These are phyloP conservation scores for Rhabdomys dilectus DNA, from an alignment of 2,113 vertebrate species.

Conservation along the genomic window DNA sequence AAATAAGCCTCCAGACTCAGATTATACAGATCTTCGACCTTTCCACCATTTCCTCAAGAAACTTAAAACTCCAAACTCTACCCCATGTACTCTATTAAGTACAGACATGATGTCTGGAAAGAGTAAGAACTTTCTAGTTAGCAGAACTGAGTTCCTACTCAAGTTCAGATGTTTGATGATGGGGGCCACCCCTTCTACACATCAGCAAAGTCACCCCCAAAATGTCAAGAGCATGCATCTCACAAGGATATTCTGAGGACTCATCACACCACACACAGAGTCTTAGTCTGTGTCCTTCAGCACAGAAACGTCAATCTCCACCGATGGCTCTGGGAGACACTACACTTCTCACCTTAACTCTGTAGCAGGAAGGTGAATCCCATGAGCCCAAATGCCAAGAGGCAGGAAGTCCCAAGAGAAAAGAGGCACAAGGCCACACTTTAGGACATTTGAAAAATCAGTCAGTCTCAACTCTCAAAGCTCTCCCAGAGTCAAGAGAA, in stretches of 20 bases:
- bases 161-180: neutral
- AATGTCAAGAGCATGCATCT: neutral
- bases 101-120: neutral
- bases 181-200: neutral
- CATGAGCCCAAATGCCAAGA: neutral
- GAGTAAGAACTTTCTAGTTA: neutral
- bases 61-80: neutral
- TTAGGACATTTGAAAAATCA: neutral
- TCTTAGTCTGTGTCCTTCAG: neutral
- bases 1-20: conserved; percentile 9
- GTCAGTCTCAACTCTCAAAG: neutral
- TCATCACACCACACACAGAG: neutral
- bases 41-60: neutral
- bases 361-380: neutral
- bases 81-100: neutral
- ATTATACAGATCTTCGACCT: conserved; percentile 12
- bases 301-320: neutral
- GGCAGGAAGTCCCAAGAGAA: neutral
- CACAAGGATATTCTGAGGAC: neutral
- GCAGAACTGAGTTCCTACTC: neutral
- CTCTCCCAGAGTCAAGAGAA: conserved; percentile 47
- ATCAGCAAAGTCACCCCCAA: neutral
- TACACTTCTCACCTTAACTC: neutral
- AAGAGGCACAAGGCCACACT: neutral
- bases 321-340: neutral